Percentiles rank a stretch among this genome's conserved stretches.
These are phyloP conservation scores for Cephus pulcher DNA, from an alignment of 2,888 invertebrate genomes.

Conservation along the genomic window DNA sequence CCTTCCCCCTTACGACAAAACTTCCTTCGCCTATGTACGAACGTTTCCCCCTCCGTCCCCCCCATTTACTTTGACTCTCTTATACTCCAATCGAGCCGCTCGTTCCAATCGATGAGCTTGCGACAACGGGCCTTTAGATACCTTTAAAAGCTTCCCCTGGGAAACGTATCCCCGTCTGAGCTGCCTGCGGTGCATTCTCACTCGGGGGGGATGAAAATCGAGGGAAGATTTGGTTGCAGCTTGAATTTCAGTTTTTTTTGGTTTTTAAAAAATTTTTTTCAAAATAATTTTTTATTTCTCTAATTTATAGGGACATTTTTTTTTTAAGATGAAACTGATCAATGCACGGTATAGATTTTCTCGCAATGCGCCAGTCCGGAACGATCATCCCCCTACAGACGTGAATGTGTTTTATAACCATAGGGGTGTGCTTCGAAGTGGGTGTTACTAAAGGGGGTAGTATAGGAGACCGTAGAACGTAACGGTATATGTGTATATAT, in stretches of 20 bases:
- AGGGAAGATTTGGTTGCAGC: background rate
- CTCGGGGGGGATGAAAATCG: background rate
- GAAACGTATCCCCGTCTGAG: background rate
- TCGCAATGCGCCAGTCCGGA: background rate
- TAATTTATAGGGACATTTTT: background rate
- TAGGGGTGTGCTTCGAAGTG: background rate
- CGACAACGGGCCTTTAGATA: slow-evolving; percentile 60
- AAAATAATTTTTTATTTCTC: background rate
- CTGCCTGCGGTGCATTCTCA: background rate
- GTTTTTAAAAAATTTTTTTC: background rate
- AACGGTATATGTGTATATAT: background rate
- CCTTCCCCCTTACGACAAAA: slow-evolving; percentile 8
- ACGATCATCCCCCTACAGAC: background rate
- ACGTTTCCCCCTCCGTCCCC: slow-evolving; percentile 16
- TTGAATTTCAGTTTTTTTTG: background rate
- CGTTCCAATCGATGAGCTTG: slow-evolving; percentile 62
- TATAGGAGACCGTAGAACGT: background rate
- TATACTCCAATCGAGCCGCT: slow-evolving; percentile 32
- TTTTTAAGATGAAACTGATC: background rate
- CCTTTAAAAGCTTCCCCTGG: slow-evolving; percentile 39
- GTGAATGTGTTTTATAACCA: background rate
- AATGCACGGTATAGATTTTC: background rate
- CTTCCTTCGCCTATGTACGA: slow-evolving; percentile 18
- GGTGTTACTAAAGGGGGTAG: background rate
- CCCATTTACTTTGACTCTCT: slow-evolving; percentile 13